These are phyloP conservation scores for Toxonevra muliebris DNA, from an alignment of 2,888 invertebrate species.

Conservation along the genomic window DNA sequence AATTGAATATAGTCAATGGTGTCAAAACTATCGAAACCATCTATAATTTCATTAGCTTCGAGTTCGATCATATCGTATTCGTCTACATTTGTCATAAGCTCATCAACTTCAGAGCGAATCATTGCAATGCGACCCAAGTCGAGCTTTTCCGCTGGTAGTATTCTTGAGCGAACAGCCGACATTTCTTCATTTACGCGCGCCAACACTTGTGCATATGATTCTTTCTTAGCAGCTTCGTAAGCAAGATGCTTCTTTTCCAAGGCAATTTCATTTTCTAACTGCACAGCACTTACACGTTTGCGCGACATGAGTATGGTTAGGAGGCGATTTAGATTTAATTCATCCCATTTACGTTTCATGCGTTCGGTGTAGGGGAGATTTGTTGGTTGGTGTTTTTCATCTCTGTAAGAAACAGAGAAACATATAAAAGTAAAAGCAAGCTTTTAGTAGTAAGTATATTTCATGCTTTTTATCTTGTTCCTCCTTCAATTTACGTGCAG, in stretches of 20 bases:
- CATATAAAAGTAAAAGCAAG: not conserved
- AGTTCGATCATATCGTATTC: constrained; percentile 45
- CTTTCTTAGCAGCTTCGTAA: constrained; percentile 61
- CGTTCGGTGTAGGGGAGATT: constrained; percentile 50
- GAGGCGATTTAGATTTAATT: constrained; percentile 73
- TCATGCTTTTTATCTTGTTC: constrained; percentile 40
- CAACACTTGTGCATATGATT: constrained; percentile 51
- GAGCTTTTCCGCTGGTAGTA: constrained; percentile 66
- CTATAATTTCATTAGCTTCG: constrained; percentile 45
- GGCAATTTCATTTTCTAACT: constrained; percentile 69
- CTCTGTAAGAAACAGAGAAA: constrained; percentile 1
- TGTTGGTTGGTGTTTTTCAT: not conserved
- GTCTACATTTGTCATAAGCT: constrained; percentile 44
- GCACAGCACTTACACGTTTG: constrained; percentile 60
- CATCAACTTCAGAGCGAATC: constrained; percentile 50
- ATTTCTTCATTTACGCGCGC: constrained; percentile 55
- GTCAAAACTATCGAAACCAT: constrained; percentile 46
- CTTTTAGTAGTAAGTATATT: not conserved
- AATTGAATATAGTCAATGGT: constrained; percentile 57
- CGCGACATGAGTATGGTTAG: constrained; percentile 62
- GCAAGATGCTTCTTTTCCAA: constrained; percentile 75
- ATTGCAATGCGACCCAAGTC: constrained; percentile 58
- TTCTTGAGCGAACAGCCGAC: constrained; percentile 54
- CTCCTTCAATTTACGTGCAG: constrained; percentile 48
- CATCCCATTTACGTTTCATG: constrained; percentile 68